phyloP scores from a whole-genome alignment of 53 echinoderm and acorn worm species.

The Crossaster papposus region DNA sequence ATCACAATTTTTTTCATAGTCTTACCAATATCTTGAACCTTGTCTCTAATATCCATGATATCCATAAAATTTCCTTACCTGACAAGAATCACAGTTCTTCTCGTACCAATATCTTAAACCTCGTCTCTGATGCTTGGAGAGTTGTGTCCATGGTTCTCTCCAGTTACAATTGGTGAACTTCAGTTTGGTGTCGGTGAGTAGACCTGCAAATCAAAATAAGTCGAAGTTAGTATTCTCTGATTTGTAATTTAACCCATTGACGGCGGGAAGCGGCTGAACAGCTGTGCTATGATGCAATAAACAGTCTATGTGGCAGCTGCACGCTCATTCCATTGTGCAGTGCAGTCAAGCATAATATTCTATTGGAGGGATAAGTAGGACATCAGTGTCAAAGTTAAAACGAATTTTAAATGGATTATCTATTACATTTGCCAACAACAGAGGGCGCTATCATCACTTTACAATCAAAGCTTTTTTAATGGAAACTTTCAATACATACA shows the following conservation, averaged over 20 bases:
- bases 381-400: too few species aligned
- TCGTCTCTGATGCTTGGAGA: conserved; percentile 79
- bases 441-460: conserved; percentile 39
- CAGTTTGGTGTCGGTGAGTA: conserved; percentile 36
- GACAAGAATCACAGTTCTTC: conserved; percentile 80
- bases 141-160: conserved; percentile 69
- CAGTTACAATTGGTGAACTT: conserved; percentile 67
- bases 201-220: conserved; percentile 12
- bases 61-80: conserved; percentile 80
- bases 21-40: conserved; percentile 82
- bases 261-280: too few species aligned
- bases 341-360: too few species aligned
- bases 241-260: background rate
- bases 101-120: conserved; percentile 80
- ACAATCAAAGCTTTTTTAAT: background rate
- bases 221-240: background rate
- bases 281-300: too few species aligned
- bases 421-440: background rate
- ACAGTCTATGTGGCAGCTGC: too few species aligned
- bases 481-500: too few species aligned
- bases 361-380: too few species aligned
- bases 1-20: conserved; percentile 67
- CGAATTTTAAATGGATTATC: background rate
- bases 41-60: conserved; percentile 86
- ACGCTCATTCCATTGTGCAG: too few species aligned